Evolutionary conservation across 2,797 vertebrate species (phyloP).

Genomic region (Lepilemur septentrionalis): DNA sequence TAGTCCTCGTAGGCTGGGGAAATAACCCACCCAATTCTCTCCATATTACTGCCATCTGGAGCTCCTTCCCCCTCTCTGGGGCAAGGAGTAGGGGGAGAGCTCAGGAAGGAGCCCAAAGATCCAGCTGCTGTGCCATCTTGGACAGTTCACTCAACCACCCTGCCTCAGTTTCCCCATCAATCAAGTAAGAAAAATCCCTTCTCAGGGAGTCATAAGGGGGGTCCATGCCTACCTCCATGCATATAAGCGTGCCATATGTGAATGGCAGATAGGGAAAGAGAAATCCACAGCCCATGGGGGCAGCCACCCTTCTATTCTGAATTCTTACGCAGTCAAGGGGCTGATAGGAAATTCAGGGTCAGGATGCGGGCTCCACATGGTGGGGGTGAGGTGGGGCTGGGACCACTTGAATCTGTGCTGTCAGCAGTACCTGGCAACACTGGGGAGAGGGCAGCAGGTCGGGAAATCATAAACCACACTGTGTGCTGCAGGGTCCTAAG

Average conservation of each 20-base stretch:
- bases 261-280: background rate
- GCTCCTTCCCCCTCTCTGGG: background rate
- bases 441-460: background rate
- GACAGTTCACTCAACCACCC: background rate
- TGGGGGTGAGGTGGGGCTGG: rapidly evolving
- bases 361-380: background rate
- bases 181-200: background rate
- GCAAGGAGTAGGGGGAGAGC: background rate
- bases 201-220: background rate
- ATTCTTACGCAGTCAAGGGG: background rate
- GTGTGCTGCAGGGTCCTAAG: background rate
- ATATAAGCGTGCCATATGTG: too few relatives aligned
- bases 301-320: background rate
- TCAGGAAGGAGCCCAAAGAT: background rate
- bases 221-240: background rate
- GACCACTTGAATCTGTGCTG: background rate
- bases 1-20: background rate
- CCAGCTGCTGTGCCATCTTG: background rate
- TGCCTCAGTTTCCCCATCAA: slow-evolving; percentile 6
- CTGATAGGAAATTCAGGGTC: background rate
- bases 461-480: background rate
- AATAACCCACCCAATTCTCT: background rate
- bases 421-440: background rate
- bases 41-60: background rate
- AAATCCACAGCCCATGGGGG: background rate